Evolutionary conservation across 2,888 invertebrate genomes (phyloP), one percentile per base, ranked within the genome.

Genomic region (Eudasyphora cyanicolor): DNA sequence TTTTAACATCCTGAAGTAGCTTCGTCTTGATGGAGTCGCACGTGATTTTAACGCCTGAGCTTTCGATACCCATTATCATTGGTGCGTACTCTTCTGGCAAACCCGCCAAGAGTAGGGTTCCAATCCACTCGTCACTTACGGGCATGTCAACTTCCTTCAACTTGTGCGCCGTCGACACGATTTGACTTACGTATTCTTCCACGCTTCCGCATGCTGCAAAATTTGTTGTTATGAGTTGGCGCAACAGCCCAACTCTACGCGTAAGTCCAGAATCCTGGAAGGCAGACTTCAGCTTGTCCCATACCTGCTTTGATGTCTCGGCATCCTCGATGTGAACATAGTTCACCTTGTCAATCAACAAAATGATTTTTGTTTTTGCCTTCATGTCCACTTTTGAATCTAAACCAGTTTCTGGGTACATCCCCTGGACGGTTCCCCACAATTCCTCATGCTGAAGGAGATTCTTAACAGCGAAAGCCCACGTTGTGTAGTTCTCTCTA

Each of bases 11-110:
- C 17, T 83, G 79, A 14, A 79, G 51, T 5, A 85, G 54, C 32
- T 82, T 85, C 6, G 82, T 85, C 21, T 80, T 82, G 0, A 78
- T 76, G 10, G 79, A 64, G n/a, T 81, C 78, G 2, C 51, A 76
- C 17, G 76, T 51, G 1, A 78, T 78, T 24, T 29, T 69, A 1
- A 82, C 64, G 0, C 77, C 76, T 1, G 76, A 82, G 21, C 85
- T 85, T 42, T 78, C 77, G 10, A 82, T 75, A 8, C 80, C 79
- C 79, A 81, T 85, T 10, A 81, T 85, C 78, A 80, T 78, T 7
- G 73, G 70, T 2, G 2, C 54, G 24, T 54, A 54, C 24, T 54
- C 17, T 14, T 14, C 14, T 54, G 54, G 54, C 21, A 54, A 54
- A 54, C 54, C 54, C 5, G 17, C 54, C 54, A 54, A 21, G n/a